Evolutionary conservation across 2,113 vertebrate genomes (phyloP), one percentile per base, ranked within the genome.

Genomic region (Hemichromis elongatus): DNA sequence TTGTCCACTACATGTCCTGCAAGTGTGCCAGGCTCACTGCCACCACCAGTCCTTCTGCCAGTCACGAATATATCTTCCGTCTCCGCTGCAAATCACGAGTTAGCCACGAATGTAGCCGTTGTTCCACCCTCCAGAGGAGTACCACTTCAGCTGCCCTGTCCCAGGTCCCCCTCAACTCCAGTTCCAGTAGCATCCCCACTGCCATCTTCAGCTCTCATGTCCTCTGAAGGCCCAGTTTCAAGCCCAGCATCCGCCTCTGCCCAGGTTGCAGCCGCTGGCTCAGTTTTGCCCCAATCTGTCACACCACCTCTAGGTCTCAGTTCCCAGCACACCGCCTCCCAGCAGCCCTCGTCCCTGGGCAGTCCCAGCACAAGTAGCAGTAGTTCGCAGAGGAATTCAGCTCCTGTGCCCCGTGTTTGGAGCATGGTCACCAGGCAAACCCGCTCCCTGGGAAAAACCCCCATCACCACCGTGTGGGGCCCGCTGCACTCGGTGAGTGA

Each of bases 401-500:
- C 89, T 6, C 84, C 83, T 70, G 86, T 80, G 50, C 92, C 93
- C 68, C 85, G 89, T 5, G 90, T 94, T 35, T 96, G 96, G 96
- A 94, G 91, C 83, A 82, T 96, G 86, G 94, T 95, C 24, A 54
- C 84, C 56, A 89, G 94, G 55, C 92, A 94, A 77, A 21, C 93
- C 16, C 79, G 81, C 6, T 79, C 92, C 59, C 88, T 93, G 26
- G 92, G 91, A 2, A 84, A 90, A 26, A 83, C 90, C 28, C 88
- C 94, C 24, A 92, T 94, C 16, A n/a, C 86, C 9, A 80, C 93
- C 2, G 90, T 90, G 21, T 97, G 96, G 96, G 93, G 92, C 21
- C 82, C 93, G 0, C 90, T 93, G 86, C 94, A 93, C 61, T 79
- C 94, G 5, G 92, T 96, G 81, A 95, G 93, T 21, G 95, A 96